These are phyloP conservation scores for Meta bourneti DNA, from an alignment of 2,888 invertebrate genomes.

Conservation along the genomic window DNA sequence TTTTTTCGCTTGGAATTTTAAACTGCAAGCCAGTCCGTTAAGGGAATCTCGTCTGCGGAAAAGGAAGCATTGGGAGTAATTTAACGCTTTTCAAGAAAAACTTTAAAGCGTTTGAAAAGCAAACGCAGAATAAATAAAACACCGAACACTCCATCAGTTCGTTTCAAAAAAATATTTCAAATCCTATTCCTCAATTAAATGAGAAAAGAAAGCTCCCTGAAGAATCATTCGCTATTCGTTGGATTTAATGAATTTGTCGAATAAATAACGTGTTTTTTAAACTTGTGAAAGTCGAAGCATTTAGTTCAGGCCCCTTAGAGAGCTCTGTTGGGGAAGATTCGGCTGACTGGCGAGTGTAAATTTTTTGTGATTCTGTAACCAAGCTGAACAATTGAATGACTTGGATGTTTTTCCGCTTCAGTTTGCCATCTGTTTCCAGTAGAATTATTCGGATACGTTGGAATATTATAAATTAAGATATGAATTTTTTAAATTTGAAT, in stretches of 20 bases:
- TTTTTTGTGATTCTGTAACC: not conserved
- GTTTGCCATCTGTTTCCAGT: not conserved
- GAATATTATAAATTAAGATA: not conserved
- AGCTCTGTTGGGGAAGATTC: not conserved
- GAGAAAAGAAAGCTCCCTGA: not conserved
- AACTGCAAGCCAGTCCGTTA: not conserved
- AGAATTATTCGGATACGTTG: not conserved
- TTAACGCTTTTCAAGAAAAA: not conserved
- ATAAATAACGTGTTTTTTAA: constrained; percentile 9
- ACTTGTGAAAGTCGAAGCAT: not conserved
- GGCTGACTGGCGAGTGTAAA: not conserved
- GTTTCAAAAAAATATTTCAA: not conserved
- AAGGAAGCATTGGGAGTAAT: not conserved
- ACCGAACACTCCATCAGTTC: not conserved
- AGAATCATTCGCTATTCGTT: constrained; percentile 7
- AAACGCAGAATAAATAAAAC: not conserved
- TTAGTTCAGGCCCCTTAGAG: too few relatives aligned
- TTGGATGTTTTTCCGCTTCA: not conserved
- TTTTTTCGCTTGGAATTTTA: not conserved
- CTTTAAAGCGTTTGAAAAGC: not conserved
- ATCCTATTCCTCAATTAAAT: not conserved
- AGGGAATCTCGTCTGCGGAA: not conserved
- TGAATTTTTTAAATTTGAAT: too few relatives aligned
- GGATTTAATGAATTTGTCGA: constrained; percentile 6
- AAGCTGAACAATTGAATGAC: not conserved